Percentiles rank a stretch among this genome's conserved stretches.
phyloP scores from a whole-genome alignment of 2,888 invertebrate genomes.

The Epinotia ramella region DNA sequence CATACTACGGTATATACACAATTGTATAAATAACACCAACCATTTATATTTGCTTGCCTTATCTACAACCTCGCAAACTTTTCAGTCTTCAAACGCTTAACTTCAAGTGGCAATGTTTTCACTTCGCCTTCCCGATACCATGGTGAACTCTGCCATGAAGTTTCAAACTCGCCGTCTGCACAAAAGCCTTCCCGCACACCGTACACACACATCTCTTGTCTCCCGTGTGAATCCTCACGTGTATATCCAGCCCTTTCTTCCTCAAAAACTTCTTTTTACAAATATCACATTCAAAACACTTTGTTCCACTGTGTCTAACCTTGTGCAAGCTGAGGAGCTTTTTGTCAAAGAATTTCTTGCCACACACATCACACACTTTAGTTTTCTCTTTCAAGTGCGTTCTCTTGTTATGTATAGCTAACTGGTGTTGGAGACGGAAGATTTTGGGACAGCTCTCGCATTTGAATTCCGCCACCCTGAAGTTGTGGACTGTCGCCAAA shows the following conservation, averaged over 20 bases:
- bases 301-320: conserved; percentile 61
- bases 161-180: conserved; percentile 62
- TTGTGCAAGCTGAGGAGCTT: conserved; percentile 60
- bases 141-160: conserved; percentile 63
- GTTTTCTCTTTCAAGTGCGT: conserved; percentile 47
- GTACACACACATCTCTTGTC: conserved; percentile 66
- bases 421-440: conserved; percentile 46
- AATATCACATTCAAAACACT: conserved; percentile 56
- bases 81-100: not conserved
- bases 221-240: conserved; percentile 67
- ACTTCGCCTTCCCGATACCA: conserved; percentile 4
- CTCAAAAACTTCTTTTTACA: conserved; percentile 59
- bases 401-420: conserved; percentile 47
- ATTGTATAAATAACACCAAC: no score
- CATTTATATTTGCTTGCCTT: no score
- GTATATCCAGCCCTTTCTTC: conserved; percentile 51
- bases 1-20: no score
- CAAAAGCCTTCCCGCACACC: conserved; percentile 64
- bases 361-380: conserved; percentile 47
- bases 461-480: conserved; percentile 31
- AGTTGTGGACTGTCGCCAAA: conserved; percentile 31
- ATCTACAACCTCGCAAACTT: not conserved
- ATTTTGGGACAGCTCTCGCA: conserved; percentile 49
- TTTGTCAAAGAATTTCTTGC: conserved; percentile 41
- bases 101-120: not conserved